Evolutionary conservation across 2,797 vertebrate genomes (phyloP).

Genomic region (Rhabdophis nuchalis): DNA sequence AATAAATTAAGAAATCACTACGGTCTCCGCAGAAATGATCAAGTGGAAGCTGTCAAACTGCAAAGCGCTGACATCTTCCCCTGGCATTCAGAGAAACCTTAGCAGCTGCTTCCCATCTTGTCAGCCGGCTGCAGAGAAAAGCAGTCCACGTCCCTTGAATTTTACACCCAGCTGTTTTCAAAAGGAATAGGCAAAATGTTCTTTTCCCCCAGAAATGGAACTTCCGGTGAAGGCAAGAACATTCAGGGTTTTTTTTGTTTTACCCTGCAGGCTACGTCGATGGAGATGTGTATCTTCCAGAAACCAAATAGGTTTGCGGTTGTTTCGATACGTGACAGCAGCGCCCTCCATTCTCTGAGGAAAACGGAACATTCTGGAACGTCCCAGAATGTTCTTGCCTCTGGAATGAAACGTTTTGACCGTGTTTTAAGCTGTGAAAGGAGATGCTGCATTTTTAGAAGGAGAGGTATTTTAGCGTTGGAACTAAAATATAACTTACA

Average conservation of each 20-base stretch:
- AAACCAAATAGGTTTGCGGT: neutral
- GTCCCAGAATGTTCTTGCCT: neutral
- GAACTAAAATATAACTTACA: neutral
- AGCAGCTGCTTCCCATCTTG: neutral
- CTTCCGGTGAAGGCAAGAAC: neutral
- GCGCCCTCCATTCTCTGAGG: neutral
- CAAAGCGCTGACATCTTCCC: neutral
- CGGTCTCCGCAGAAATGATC: neutral
- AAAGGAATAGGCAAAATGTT: neutral
- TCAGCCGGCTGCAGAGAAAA: neutral
- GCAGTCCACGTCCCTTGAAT: neutral
- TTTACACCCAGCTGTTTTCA: conserved; percentile 3
- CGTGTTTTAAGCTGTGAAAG: neutral
- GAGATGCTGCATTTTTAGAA: neutral
- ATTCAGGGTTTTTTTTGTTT: neutral
- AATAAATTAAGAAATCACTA: rapidly evolving
- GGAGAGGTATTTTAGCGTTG: conserved; percentile 6
- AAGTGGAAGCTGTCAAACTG: neutral
- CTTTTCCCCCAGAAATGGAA: neutral
- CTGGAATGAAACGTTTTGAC: neutral
- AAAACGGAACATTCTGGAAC: neutral
- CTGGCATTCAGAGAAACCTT: neutral
- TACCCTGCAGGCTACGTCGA: neutral
- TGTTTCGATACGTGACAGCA: neutral
- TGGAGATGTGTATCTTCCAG: neutral